These are phyloP conservation scores for Actias luna DNA, from an alignment of 2,888 invertebrate genomes.

Conservation along the genomic window DNA sequence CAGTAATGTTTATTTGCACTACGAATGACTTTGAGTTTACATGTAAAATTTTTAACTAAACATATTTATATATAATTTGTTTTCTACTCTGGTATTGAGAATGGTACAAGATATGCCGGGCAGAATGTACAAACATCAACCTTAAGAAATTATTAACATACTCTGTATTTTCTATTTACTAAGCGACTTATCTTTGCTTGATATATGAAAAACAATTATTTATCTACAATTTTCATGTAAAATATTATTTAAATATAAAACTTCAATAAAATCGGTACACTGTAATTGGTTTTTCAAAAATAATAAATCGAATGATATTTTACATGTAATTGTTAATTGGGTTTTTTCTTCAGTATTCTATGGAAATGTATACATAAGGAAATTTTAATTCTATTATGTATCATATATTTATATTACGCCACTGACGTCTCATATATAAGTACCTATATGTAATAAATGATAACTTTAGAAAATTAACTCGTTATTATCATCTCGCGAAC, in stretches of 20 bases:
- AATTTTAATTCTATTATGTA: background rate
- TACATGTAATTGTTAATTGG: background rate
- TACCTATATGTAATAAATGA: background rate
- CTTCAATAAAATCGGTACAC: too few species aligned
- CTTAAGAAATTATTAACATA: too few species aligned
- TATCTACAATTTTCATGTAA: too few species aligned
- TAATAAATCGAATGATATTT: too few species aligned
- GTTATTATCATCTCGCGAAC: conserved; percentile 21
- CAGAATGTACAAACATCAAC: background rate
- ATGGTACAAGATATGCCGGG: background rate
- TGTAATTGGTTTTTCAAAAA: too few species aligned
- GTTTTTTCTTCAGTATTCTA: background rate
- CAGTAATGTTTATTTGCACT: background rate
- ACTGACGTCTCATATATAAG: background rate
- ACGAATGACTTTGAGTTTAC: background rate
- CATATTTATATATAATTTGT: background rate
- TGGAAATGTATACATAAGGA: background rate
- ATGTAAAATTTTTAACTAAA: background rate
- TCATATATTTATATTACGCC: background rate
- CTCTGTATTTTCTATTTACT: too few species aligned
- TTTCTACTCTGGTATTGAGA: background rate
- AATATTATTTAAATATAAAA: too few species aligned
- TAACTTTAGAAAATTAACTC: background rate
- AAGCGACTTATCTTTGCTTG: too few species aligned
- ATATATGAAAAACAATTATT: too few species aligned